These are phyloP conservation scores for Ptyas mucosa DNA, from an alignment of 2,113 vertebrate species.

Conservation along the genomic window DNA sequence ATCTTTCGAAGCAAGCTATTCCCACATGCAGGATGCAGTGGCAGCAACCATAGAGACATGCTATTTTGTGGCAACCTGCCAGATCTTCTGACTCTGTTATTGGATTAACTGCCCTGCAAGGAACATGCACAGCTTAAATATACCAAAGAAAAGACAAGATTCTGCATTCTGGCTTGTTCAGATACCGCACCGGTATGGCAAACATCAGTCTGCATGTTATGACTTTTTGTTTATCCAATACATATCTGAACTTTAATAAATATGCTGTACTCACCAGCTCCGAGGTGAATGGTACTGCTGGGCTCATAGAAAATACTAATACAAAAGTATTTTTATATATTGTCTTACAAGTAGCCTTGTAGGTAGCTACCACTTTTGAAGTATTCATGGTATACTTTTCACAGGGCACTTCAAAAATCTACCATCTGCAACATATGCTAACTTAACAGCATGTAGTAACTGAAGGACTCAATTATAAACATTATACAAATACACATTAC, in stretches of 20 bases:
- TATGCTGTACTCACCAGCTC: neutral
- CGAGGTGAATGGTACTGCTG: neutral
- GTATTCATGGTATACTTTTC: neutral
- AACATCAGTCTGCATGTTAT: neutral
- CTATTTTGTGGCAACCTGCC: neutral
- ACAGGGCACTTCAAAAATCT: neutral
- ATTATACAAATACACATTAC: neutral
- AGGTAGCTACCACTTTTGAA: neutral
- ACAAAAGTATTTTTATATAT: neutral
- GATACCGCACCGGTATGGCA: neutral
- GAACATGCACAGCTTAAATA: neutral
- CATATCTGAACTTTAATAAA: neutral
- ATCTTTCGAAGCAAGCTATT: neutral
- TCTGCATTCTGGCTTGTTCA: neutral
- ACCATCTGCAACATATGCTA: neutral
- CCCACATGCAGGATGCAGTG: too few relatives aligned
- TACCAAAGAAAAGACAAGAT: neutral
- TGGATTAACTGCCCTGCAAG: neutral
- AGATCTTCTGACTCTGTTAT: neutral
- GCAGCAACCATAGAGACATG: neutral
- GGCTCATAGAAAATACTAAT: neutral
- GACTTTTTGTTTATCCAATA: neutral
- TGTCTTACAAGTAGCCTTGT: neutral
- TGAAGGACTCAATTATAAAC: conserved; percentile 12
- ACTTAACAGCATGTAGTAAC: neutral